phyloP scores from a whole-genome alignment of 2,888 invertebrate species.

The Drosophila longiperda region DNA sequence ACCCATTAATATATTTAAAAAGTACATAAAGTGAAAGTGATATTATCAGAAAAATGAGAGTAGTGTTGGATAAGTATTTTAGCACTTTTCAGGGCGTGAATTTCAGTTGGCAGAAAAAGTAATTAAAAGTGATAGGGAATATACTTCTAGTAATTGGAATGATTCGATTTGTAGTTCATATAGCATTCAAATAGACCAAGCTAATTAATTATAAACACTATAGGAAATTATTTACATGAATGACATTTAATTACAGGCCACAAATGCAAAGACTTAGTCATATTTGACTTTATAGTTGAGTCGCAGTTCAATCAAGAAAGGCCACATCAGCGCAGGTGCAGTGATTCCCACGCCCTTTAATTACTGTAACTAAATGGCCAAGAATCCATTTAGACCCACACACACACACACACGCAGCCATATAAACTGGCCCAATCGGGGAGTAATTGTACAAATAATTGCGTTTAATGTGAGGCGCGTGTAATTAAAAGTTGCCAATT shows the following conservation, averaged over 20 bases:
- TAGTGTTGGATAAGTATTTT: background rate
- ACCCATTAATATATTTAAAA: background rate
- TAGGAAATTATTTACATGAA: background rate
- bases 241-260: background rate
- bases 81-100: background rate
- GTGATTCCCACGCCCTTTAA: conserved; percentile 61
- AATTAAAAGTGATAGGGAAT: background rate
- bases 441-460: conserved; percentile 53
- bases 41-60: background rate
- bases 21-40: conserved; percentile 1
- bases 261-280: conserved; percentile 43
- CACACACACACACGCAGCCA: background rate
- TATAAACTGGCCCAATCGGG: conserved; percentile 62
- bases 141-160: background rate
- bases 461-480: conserved; percentile 48
- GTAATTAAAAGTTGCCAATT: conserved; percentile 65
- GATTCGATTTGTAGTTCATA: background rate
- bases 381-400: background rate
- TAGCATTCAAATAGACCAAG: background rate
- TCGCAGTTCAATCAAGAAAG: conserved; percentile 28
- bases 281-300: conserved; percentile 52
- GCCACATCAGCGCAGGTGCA: conserved; percentile 75
- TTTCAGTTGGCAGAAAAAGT: background rate
- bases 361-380: conserved; percentile 4
- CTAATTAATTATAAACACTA: background rate